phyloP scores from a whole-genome alignment of 2,113 vertebrate genomes.

The Phylloscopus trochiloides region DNA sequence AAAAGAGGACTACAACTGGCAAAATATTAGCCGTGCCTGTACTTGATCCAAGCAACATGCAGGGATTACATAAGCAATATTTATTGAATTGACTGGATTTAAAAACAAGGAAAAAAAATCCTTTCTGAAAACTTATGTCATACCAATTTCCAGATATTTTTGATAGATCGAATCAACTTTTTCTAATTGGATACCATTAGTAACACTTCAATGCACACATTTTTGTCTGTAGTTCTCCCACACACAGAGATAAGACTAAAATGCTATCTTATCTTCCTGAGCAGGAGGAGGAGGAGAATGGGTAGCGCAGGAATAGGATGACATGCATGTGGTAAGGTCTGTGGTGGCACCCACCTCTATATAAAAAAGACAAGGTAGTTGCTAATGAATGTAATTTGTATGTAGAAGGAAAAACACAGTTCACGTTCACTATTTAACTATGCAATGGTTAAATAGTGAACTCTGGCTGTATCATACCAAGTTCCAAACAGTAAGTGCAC shows the following conservation, averaged over 20 bases:
- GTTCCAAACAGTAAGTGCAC: background rate
- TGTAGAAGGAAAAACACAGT: background rate
- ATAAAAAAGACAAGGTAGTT: background rate
- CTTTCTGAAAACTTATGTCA: background rate
- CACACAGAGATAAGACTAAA: background rate
- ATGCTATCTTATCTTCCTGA: background rate
- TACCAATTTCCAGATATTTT: background rate
- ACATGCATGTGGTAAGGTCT: background rate
- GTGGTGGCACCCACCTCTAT: background rate
- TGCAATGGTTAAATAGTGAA: background rate
- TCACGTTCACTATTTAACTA: background rate
- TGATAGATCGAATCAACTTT: background rate
- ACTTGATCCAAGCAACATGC: background rate
- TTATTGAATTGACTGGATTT: background rate
- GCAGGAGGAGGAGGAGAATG: background rate
- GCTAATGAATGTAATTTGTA: background rate
- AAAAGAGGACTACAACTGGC: background rate
- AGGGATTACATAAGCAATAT: background rate
- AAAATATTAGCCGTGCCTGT: rapidly evolving
- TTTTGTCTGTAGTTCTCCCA: background rate
- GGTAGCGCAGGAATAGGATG: rapidly evolving
- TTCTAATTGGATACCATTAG: background rate
- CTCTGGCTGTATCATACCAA: background rate
- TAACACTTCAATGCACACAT: background rate
- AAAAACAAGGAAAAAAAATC: background rate